A percentile compares a stretch with the other conserved stretches of the same genome.
These are phyloP conservation scores for Chrysomela aeneicollis DNA, from an alignment of 2,888 invertebrate species.

Conservation along the genomic window DNA sequence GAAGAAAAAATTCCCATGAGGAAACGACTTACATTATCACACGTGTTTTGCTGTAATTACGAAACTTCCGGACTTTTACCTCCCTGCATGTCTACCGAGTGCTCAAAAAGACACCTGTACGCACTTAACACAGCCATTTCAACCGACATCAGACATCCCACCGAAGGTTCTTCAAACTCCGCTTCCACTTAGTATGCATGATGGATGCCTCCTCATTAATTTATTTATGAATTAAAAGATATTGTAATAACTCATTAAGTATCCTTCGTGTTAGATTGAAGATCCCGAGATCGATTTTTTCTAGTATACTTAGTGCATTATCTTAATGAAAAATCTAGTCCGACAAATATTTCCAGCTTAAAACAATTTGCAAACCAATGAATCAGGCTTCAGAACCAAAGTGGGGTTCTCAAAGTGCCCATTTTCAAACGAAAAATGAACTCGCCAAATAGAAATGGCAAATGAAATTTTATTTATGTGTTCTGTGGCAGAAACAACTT, in stretches of 20 bases:
- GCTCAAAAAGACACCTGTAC: conserved; percentile 37
- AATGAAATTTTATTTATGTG: too few relatives aligned
- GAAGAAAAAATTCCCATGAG: conserved; percentile 19
- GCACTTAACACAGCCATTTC: conserved; percentile 36
- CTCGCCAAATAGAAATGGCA: too few relatives aligned
- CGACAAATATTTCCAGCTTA: not conserved
- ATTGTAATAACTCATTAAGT: conserved; percentile 21
- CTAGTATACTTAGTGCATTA: too few relatives aligned
- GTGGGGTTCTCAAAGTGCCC: not conserved
- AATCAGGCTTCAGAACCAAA: not conserved
- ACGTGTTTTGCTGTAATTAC: conserved; percentile 57
- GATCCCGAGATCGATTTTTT: not conserved
- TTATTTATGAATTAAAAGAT: conserved; percentile 21
- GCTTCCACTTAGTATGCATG: conserved; percentile 25
- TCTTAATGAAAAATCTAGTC: not conserved
- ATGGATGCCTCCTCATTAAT: conserved; percentile 26
- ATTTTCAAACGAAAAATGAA: not conserved
- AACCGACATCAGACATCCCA: conserved; percentile 17
- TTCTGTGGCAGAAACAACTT: too few relatives aligned
- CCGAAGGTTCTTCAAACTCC: not conserved
- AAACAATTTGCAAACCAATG: not conserved
- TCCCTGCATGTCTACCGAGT: conserved; percentile 48
- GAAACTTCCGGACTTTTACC: conserved; percentile 54
- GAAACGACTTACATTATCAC: conserved; percentile 31
- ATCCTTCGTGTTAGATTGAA: conserved; percentile 10